phyloP scores from a whole-genome alignment of 2,888 invertebrate species.

The Noctua pronuba region DNA sequence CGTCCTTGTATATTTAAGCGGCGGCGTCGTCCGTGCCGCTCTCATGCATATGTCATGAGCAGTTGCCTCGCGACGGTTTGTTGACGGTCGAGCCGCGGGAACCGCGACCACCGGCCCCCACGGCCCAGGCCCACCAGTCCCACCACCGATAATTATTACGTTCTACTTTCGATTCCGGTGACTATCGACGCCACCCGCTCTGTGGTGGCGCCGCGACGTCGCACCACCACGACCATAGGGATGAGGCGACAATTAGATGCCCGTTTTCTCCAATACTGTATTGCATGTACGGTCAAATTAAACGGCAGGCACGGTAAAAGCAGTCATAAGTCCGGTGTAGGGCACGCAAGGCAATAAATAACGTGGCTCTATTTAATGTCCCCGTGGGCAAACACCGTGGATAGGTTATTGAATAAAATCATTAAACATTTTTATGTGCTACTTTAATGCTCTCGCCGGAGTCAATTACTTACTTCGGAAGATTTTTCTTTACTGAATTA shows the following conservation, averaged over 20 bases:
- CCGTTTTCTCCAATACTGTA: constrained; percentile 81
- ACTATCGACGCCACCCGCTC: constrained; percentile 81
- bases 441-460: constrained; percentile 35
- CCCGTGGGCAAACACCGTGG: constrained; percentile 70
- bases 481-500: constrained; percentile 40
- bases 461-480: constrained; percentile 28
- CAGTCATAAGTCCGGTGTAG: constrained; percentile 79
- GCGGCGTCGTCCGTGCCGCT: constrained; percentile 82
- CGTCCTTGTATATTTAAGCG: constrained; percentile 89
- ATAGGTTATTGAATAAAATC: constrained; percentile 78
- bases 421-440: constrained; percentile 63
- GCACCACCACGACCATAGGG: constrained; percentile 75
- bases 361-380: constrained; percentile 78
- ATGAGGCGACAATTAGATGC: constrained; percentile 88
- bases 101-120: constrained; percentile 82
- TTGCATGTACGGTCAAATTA: constrained; percentile 87
- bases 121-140: constrained; percentile 71
- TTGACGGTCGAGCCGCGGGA: constrained; percentile 88
- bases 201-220: constrained; percentile 66
- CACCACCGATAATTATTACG: constrained; percentile 87
- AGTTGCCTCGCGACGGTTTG: constrained; percentile 90
- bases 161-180: constrained; percentile 86
- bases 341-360: constrained; percentile 85
- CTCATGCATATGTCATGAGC: constrained; percentile 91
- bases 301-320: constrained; percentile 85